Evolutionary conservation across 2,113 vertebrate genomes (phyloP), one percentile per base, ranked within the genome.

Genomic region (Urocynchramus pylzowi): DNA sequence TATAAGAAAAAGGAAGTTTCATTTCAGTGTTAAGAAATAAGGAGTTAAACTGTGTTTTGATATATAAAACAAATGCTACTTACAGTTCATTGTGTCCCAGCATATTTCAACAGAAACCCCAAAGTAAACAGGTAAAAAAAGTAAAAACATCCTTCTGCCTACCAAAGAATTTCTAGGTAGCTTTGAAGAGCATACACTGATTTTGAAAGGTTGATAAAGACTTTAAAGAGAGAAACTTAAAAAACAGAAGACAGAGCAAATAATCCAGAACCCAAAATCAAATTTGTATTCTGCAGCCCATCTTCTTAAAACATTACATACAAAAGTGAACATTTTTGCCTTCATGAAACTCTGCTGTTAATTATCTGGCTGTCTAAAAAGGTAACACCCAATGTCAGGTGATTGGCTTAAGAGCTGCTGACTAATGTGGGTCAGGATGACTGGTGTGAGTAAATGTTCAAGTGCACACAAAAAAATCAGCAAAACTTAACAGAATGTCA

Each of bases 91-190:
- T 86, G 84, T 96, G 90, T 84, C 68, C 75, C 75, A 60, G 47
- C 15, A 6, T 41, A 78, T 88, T 77, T 91, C 76, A 92, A 89
- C 79, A 81, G n/a, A 90, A 86, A 73, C 1, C 44, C 52, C 60
- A 86, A 84, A 88, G 64, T 44, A 76, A 96, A 96, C 79, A 81
- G 37, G 39, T 45, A 37, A 95, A 95, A 91, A 81, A 65, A 41
- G 20, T 15, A 74, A 86, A 90, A 83, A 53, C 33, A 74, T 30
- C 52, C 4, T 41, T 81, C 52, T 92, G 85, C 67, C 65, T 75
- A 56, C 56, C 17, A 81, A 93, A 60, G 49, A 39, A 79, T 84
- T 86, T 70, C 78, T 70, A 71, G 60, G 69, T 71, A 79, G 89
- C 80, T 96, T 87, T 89, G 78, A 87, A 95, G 54, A 87, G 74